A percentile compares a stretch with the other conserved stretches of the same genome.
These are phyloP conservation scores for Druon quercuslanigerum DNA, from an alignment of 1,140 invertebrate species.

Conservation along the genomic window DNA sequence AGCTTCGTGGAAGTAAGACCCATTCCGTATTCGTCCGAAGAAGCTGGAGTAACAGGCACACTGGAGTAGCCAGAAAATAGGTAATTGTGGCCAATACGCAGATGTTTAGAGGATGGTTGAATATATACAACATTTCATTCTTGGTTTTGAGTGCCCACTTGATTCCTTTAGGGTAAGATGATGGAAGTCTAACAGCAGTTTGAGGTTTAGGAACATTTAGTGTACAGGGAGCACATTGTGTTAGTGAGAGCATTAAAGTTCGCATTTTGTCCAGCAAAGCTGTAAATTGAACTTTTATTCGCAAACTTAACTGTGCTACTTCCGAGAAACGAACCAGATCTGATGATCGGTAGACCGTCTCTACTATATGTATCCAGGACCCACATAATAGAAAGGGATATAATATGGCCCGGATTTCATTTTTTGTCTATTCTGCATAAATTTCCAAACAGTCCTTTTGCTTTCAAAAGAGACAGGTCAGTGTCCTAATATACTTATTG, in stretches of 20 bases:
- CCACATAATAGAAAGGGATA: not conserved
- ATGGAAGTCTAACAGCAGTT: not conserved
- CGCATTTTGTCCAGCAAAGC: not conserved
- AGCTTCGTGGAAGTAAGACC: not conserved
- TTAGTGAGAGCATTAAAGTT: no score
- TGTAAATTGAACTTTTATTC: not conserved
- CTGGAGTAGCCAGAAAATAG: not conserved
- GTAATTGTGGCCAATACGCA: not conserved
- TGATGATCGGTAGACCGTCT: not conserved
- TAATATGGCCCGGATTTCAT: not conserved
- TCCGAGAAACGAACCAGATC: not conserved
- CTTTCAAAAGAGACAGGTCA: conserved; percentile 9
- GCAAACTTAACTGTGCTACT: not conserved
- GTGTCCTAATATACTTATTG: not conserved
- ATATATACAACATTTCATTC: not conserved
- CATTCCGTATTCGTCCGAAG: not conserved
- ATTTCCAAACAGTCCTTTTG: not conserved
- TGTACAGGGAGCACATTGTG: not conserved
- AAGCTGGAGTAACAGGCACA: not conserved
- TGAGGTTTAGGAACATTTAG: not conserved
- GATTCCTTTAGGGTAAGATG: conserved; percentile 26
- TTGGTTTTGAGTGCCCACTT: conserved; percentile 36
- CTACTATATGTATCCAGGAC: not conserved
- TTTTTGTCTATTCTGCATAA: conserved; percentile 12
- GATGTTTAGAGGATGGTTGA: not conserved